A percentile compares a stretch with the other conserved stretches of the same genome.
Conservation (phyloP, 1,140 invertebrate species). For the Lethrus apterus region DNA sequence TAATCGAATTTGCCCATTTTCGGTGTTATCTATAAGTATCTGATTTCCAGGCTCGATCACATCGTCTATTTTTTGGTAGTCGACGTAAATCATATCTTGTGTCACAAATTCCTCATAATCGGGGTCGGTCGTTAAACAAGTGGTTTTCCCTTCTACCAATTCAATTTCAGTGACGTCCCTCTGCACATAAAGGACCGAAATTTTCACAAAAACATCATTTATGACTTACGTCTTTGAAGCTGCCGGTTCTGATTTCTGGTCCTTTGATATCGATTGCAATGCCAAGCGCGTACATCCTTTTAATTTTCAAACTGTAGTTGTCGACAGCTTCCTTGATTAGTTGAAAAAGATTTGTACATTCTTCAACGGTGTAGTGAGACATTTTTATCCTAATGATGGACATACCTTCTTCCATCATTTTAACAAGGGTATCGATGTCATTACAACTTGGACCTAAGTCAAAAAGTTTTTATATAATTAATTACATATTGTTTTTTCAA, state of each 20-base stretch:
- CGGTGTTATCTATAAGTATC: slow-evolving; percentile 70
- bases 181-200: slow-evolving; percentile 2
- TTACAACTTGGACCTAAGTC: background rate
- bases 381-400: slow-evolving; percentile 73
- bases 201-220: slow-evolving; percentile 1
- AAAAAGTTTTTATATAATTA: no score
- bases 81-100: slow-evolving; percentile 62
- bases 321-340: slow-evolving; percentile 57
- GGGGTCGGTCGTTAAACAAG: slow-evolving; percentile 68
- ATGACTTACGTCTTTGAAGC: slow-evolving; percentile 44
- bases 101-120: slow-evolving; percentile 62
- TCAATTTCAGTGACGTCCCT: slow-evolving; percentile 42
- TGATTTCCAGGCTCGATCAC: slow-evolving; percentile 59
- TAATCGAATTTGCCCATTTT: slow-evolving; percentile 51
- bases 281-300: slow-evolving; percentile 57
- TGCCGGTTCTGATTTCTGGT: slow-evolving; percentile 72
- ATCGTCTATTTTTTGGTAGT: slow-evolving; percentile 74
- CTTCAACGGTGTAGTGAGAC: slow-evolving; percentile 65
- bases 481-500: background rate
- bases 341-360: slow-evolving; percentile 58
- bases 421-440: slow-evolving; percentile 45
- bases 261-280: slow-evolving; percentile 71
- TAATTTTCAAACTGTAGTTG: slow-evolving; percentile 49
- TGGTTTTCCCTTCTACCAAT: slow-evolving; percentile 56
- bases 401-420: slow-evolving; percentile 77